Base-by-base conservation (phyloP, 2,113 vertebrate genomes). In the Callipepla squamata region DNA sequence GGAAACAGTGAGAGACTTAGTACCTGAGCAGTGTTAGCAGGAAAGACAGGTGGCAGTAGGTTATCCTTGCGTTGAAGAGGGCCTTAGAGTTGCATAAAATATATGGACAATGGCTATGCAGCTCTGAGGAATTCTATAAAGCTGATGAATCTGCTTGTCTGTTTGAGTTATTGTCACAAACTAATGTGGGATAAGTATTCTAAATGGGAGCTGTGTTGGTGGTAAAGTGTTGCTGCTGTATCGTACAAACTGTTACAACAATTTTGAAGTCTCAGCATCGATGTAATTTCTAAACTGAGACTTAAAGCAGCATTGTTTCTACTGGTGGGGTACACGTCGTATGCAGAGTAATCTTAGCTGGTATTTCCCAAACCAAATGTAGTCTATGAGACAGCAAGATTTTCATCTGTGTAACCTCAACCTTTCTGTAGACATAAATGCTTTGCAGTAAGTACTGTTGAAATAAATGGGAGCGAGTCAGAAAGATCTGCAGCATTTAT, bases 341-440 rank as follows among this genome's bases (percentile, higher is more conserved):
- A 13, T 95, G 93, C 88, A 82, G 65, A 57, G 47, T 96, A 95
- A 83, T 81, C 80, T 97, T 87, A 95, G 89, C 85, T 86, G 59
- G 85, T 40, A 63, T 42, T 65, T 73, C 45, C 66, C 38, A 85
- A 73, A n/a, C 45, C 67, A 96, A 85, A 89, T 10, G 25, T 18
- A 17, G 47, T 21, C 69, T 70, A 22, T 51, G 66, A 84, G 93
- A 88, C 10, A 40, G 50, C 30, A 72, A 74, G 85, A 62, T 86
- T 89, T 93, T 63, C 28, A 6, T 93, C 87, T 93, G 67, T 42
- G 28, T 96, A 70, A n/a, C 16, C 20, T 42, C 12, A 55, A 19
- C 25, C 59, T 74, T 57, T 84, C 30, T 15, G 63, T 70, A 86
- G 48, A 73, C 50, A 7, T 15, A 59, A 65, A 68, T 23, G 11